Evolutionary conservation across 2,113 vertebrate species (phyloP).

Genomic region (Serilophus lunatus): DNA sequence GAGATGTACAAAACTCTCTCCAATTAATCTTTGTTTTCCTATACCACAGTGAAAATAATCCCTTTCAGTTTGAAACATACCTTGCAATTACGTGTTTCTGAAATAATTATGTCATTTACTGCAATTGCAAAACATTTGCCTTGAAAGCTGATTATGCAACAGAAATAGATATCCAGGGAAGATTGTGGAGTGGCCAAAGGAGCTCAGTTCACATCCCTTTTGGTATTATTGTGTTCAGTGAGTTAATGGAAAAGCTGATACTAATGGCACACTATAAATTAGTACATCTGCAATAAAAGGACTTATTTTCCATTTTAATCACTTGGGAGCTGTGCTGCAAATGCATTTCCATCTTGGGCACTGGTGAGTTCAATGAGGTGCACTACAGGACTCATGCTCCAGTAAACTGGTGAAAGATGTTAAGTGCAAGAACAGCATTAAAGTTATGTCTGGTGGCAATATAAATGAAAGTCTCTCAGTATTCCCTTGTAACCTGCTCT

Average conservation of each 20-base stretch:
- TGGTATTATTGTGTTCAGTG: not conserved
- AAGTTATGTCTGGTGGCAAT: not conserved
- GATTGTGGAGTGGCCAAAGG: not conserved
- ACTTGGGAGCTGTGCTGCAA: conserved; percentile 13
- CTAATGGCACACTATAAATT: conserved; percentile 14
- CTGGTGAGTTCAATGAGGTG: not conserved
- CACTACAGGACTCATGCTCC: not conserved
- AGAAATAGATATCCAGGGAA: not conserved
- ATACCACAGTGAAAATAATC: not conserved
- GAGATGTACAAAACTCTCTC: not conserved
- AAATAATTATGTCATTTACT: not conserved
- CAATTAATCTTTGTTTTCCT: not conserved
- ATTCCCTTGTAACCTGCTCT: not conserved
- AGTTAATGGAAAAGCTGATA: conserved; percentile 15
- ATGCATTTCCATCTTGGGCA: conserved; percentile 1
- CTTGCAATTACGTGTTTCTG: not conserved
- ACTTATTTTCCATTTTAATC: conserved; percentile 36
- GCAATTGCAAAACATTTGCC: not conserved
- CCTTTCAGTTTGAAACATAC: not conserved
- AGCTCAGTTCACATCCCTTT: not conserved
- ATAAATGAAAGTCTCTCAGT: not conserved
- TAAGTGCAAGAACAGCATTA: conserved; percentile 13
- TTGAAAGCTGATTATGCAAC: not conserved
- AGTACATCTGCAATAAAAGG: conserved; percentile 29
- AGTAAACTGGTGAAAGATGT: not conserved